Evolutionary conservation across 2,113 vertebrate genomes (phyloP), one percentile per base, ranked within the genome.

Genomic region (Mormyrus lacerda): DNA sequence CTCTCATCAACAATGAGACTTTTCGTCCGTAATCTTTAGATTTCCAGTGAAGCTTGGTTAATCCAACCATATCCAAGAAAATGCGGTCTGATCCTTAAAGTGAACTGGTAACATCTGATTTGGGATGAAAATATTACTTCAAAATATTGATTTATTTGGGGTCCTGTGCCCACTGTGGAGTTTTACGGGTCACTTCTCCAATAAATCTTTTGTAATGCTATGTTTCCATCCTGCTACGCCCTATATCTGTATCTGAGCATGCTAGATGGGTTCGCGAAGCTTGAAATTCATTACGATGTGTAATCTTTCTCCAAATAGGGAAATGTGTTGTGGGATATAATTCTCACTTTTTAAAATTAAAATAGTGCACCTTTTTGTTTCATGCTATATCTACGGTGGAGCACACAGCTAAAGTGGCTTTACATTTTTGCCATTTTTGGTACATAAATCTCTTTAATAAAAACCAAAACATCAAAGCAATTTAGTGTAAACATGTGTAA

Each of bases 201-300:
- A 87, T 79, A 48, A 89, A 84, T 90, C 73, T 88, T 89, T 51
- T 87, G 85, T 83, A 53, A 35, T 89, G 87, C 44, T 65, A 88
- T 88, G 44, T 86, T 88, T 89, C 39, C 86, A 87, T 86, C 82
- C 55, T 44, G 55, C 11, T 47, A 24, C 45, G 17, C 58, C 27
- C 24, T 50, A 48, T 85, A 69, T 89, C 65, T 53, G 27, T 88
- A 39, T 73, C 87, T 51, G 45, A 90, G 89, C 91, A 53, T 58
- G 82, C 31, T 89, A 47, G 31, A 76, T 85, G 87, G 42, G 24
- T 90, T 90, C 90, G 73, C 89, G 83, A 89, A 51, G 58, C 24
- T 58, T 89, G 87, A 88, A 73, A 88, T 69, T 89, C 61, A 42
- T 50, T 84, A 42, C 50, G 39, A 65, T 85, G 86, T 69, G 76